Evolutionary conservation across 1,140 invertebrate species (phyloP), one percentile per base, ranked within the genome.

Genomic region (Sarcophaga bullata): DNA sequence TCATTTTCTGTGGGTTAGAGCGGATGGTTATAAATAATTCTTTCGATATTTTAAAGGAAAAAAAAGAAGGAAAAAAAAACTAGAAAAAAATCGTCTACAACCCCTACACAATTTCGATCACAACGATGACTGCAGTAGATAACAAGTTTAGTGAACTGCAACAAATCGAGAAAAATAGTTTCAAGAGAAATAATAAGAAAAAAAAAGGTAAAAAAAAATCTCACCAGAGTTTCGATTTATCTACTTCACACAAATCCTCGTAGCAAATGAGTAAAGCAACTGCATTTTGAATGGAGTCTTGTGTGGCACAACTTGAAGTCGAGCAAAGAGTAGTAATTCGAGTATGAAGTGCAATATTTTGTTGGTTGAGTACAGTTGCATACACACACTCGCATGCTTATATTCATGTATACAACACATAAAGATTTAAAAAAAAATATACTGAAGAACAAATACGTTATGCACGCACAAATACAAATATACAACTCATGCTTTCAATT

Each of bases 111-210:
- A 37, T 37, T 37, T 37, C 4, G 25, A 37, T 37, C 19, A 19
- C 19, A 68, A 68, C 62, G 6, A 37, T 37, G 25, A 68, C 54
- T 58, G 54, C 54, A 58, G 54, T n/a, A 58, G 54, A 58, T 58
- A 58, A 58, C 54, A n/a, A 68, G 62, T 68, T 68, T 68, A 68
- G n/a, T 68, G 62, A 19, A 68, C 62, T 68, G n/a, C 62, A 68
- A 17, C 62, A n/a, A 68, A 68, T 68, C 62, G 62, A 19, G n/a
- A 68, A 19, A 68, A 68, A 68, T 68, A 68, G 10, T 37, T 19
- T 8, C n/a, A 25, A 58, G 13, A 58, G 6, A n/a, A 13, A n/a
- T n/a, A 58, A 13, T 7, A 11, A 58, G 6, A 58, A 58, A 13
- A 7, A n/a, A 13, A 58, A 58, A 58, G 25, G 54, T 3, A 52